phyloP scores from a whole-genome alignment of 2,113 vertebrate genomes.

The Sporophila hypoxantha region DNA sequence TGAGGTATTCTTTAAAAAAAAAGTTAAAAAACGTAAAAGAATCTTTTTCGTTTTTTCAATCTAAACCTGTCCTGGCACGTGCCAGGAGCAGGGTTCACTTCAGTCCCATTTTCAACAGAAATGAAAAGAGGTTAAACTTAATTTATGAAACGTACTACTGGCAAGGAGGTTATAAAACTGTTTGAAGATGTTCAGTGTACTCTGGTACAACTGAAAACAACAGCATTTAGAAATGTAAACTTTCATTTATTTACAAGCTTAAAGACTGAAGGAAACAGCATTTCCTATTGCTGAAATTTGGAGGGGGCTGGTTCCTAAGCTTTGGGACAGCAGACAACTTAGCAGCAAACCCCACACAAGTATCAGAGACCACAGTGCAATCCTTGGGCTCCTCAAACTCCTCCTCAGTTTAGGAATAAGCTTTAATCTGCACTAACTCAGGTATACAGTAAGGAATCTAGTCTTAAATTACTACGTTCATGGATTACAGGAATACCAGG shows the following conservation, averaged over 20 bases:
- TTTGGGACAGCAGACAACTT: constrained; percentile 49
- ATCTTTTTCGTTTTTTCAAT: background rate
- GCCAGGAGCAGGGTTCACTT: constrained; percentile 46
- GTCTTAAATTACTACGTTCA: background rate
- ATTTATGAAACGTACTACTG: background rate
- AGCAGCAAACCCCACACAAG: constrained; percentile 49
- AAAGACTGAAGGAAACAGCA: constrained; percentile 66
- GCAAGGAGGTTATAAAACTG: constrained; percentile 36
- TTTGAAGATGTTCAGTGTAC: constrained; percentile 58
- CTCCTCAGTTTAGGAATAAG: constrained; percentile 39
- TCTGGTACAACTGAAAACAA: constrained; percentile 41
- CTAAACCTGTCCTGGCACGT: constrained; percentile 8
- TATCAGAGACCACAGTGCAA: constrained; percentile 44
- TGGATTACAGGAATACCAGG: background rate
- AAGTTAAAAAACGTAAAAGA: background rate
- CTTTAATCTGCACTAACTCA: constrained; percentile 12
- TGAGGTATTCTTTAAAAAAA: constrained; percentile 74
- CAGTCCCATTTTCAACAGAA: constrained; percentile 18
- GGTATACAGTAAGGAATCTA: background rate
- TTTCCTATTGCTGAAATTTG: constrained; percentile 68
- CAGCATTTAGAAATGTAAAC: constrained; percentile 71
- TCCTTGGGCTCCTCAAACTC: background rate
- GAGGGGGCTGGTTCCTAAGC: constrained; percentile 58
- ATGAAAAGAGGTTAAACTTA: constrained; percentile 15
- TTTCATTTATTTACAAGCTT: constrained; percentile 71